Percentiles rank a stretch among this genome's conserved stretches.
Conservation (phyloP, 1,140 invertebrate genomes). For the Conopomorpha cramerella region DNA sequence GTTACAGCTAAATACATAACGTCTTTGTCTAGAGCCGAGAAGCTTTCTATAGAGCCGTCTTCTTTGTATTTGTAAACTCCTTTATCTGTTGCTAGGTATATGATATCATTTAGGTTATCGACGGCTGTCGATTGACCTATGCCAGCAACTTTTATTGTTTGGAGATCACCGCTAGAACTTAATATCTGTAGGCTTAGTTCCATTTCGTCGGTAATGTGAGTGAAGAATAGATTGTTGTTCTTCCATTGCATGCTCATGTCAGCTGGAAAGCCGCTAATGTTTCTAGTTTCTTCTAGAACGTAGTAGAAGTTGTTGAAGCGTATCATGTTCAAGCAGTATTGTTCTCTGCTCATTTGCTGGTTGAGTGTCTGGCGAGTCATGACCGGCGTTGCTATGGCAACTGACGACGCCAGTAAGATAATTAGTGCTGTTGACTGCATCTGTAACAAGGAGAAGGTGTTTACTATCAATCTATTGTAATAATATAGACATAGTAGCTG, state of each 20-base stretch:
- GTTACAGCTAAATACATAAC: slow-evolving; percentile 41
- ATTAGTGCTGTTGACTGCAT: too few relatives aligned
- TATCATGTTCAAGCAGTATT: slow-evolving; percentile 23
- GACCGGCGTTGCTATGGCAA: slow-evolving; percentile 17
- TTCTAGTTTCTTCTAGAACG: slow-evolving; percentile 18
- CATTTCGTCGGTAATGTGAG: slow-evolving; percentile 42
- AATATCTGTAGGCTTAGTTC: slow-evolving; percentile 39
- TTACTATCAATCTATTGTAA: too few relatives aligned
- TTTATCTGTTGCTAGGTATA: slow-evolving; percentile 47
- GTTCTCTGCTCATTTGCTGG: slow-evolving; percentile 13
- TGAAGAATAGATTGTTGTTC: slow-evolving; percentile 37
- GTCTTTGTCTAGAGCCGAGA: slow-evolving; percentile 35
- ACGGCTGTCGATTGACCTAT: slow-evolving; percentile 37
- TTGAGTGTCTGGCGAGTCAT: slow-evolving; percentile 23
- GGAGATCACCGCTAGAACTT: slow-evolving; percentile 23
- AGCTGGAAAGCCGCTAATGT: slow-evolving; percentile 32
- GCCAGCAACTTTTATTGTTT: slow-evolving; percentile 32
- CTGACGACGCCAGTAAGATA: slow-evolving; percentile 11
- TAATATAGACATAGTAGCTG: too few relatives aligned
- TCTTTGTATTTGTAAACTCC: slow-evolving; percentile 49
- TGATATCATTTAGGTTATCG: slow-evolving; percentile 47
- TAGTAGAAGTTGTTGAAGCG: slow-evolving; percentile 38
- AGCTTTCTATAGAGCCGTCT: slow-evolving; percentile 25
- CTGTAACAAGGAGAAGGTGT: too few relatives aligned
- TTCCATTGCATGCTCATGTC: slow-evolving; percentile 48